Percentiles rank a stretch among this genome's conserved stretches.
These are phyloP conservation scores for Molossus molossus DNA, from an alignment of 2,797 vertebrate genomes.

Conservation along the genomic window DNA sequence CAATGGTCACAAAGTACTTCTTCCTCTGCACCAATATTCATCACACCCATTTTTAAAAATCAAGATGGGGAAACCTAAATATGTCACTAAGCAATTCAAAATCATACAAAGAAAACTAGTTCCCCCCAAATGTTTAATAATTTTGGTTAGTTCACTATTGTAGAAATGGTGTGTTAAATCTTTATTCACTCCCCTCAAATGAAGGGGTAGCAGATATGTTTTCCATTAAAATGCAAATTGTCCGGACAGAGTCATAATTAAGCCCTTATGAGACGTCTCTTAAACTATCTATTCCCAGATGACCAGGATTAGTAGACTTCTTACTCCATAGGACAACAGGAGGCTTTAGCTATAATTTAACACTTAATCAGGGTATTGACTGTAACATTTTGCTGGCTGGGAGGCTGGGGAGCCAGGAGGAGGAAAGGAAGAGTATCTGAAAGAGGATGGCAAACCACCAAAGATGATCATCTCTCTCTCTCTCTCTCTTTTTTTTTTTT, in stretches of 20 bases:
- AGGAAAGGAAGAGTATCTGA: neutral
- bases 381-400: neutral
- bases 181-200: slow-evolving; percentile 13
- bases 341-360: slow-evolving; percentile 42
- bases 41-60: neutral
- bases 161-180: neutral
- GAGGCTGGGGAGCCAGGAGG: neutral
- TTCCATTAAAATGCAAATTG: slow-evolving; percentile 34
- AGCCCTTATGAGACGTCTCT: neutral
- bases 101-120: slow-evolving; percentile 42
- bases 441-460: neutral
- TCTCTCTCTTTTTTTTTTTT: no score
- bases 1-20: neutral
- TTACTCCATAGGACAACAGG: neutral
- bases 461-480: neutral
- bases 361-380: neutral
- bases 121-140: slow-evolving; percentile 13
- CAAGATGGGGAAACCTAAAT: slow-evolving; percentile 31
- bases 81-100: slow-evolving; percentile 43
- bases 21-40: neutral
- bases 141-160: slow-evolving; percentile 25
- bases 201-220: neutral
- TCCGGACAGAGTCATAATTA: neutral
- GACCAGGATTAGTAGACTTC: slow-evolving; percentile 37
- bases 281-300: neutral